Conservation (phyloP, 2,797 vertebrate genomes). For the Nasua narica region DNA sequence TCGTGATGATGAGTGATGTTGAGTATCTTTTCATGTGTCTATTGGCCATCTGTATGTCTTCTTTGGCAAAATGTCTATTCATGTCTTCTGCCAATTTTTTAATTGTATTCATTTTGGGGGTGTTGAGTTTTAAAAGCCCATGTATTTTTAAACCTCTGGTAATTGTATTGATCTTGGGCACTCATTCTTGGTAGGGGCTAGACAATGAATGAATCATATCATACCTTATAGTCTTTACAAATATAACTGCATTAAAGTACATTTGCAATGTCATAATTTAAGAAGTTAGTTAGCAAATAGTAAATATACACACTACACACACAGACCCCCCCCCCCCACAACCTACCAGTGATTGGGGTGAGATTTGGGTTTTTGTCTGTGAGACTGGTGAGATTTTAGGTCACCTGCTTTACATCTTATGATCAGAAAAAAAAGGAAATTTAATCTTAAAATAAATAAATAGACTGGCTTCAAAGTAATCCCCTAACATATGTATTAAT, state of each 20-base stretch:
- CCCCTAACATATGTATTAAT: neutral
- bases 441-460: neutral
- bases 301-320: neutral
- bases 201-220: neutral
- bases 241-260: neutral
- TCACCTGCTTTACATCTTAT: neutral
- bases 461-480: neutral
- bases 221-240: neutral
- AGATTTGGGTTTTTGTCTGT: neutral
- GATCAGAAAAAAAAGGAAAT: neutral
- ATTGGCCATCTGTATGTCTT: neutral
- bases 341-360: neutral
- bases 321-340: neutral
- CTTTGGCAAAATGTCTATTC: neutral
- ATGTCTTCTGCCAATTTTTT: neutral
- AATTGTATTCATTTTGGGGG: neutral
- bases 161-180: conserved; percentile 13
- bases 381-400: neutral
- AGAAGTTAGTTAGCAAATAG: neutral
- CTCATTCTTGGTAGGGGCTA: neutral
- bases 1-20: neutral
- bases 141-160: neutral
- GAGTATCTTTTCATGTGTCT: neutral
- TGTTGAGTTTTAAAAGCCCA: neutral
- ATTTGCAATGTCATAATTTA: neutral